Conservation (phyloP, 2,888 invertebrate genomes). For the Nasonovia ribisnigri region DNA sequence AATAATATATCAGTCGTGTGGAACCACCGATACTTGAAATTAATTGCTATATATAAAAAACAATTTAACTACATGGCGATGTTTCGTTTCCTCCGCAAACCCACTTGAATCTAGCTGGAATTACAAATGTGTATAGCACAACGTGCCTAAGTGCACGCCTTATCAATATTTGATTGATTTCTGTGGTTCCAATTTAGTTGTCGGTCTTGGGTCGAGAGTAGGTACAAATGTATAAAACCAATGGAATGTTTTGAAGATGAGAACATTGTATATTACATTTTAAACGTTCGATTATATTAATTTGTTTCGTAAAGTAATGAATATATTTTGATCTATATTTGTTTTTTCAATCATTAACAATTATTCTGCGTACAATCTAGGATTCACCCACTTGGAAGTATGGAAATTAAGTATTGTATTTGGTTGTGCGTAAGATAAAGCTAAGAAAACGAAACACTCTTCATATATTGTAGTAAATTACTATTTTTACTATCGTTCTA, state of each 20-base stretch:
- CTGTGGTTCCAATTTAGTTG: not conserved
- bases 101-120: not conserved
- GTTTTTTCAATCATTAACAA: no score
- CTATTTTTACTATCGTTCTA: not conserved
- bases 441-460: not conserved
- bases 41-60: not conserved
- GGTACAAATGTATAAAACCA: not conserved
- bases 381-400: not conserved
- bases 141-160: no score
- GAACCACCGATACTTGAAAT: no score
- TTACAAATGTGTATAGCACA: not conserved
- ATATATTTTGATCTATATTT: no score
- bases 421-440: not conserved
- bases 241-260: not conserved
- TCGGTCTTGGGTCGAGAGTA: not conserved
- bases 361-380: no score
- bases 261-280: not conserved
- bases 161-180: not conserved
- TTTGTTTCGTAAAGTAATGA: not conserved
- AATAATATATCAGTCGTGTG: not conserved
- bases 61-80: not conserved
- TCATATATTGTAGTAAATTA: not conserved
- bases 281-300: not conserved
- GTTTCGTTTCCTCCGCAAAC: not conserved
- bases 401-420: not conserved